Conservation (phyloP, 1,140 invertebrate species). For the Holcopasites calliopsidis region DNA sequence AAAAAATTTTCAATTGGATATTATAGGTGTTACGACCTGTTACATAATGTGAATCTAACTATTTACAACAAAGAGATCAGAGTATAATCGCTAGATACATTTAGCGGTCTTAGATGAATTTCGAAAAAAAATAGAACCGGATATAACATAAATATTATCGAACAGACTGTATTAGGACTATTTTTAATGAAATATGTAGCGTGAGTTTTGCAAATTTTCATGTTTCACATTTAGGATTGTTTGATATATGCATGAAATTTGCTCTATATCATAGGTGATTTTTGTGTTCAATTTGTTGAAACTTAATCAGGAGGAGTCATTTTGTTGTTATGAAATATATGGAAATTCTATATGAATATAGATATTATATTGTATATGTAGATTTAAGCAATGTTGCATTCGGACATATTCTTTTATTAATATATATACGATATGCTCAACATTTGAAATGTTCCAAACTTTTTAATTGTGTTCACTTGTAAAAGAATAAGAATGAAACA, state of each 20-base stretch:
- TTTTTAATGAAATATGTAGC: constrained; percentile 50
- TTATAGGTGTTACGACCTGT: constrained; percentile 24
- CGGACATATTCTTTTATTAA: constrained; percentile 66
- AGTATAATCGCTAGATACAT: constrained; percentile 26
- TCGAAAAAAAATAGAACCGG: constrained; percentile 21
- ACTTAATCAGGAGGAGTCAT: constrained; percentile 56
- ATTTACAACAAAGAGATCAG: constrained; percentile 20
- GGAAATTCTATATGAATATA: constrained; percentile 57
- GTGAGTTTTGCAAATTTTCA: constrained; percentile 50
- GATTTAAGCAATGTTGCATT: constrained; percentile 65
- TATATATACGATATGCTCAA: constrained; percentile 55
- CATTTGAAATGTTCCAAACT: constrained; percentile 67
- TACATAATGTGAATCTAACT: constrained; percentile 7
- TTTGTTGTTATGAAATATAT: constrained; percentile 61
- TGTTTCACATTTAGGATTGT: constrained; percentile 46
- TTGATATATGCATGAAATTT: constrained; percentile 48
- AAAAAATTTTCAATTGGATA: constrained; percentile 12
- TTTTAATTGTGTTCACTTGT: constrained; percentile 59
- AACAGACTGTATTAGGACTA: constrained; percentile 28
- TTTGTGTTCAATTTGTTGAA: constrained; percentile 63
- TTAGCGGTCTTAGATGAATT: constrained; percentile 40
- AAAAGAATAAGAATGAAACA: constrained; percentile 19
- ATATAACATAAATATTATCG: constrained; percentile 30
- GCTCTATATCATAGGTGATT: constrained; percentile 46
- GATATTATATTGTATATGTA: constrained; percentile 55